Conservation (phyloP, 1,140 invertebrate species). For the Calliphora vicina region DNA sequence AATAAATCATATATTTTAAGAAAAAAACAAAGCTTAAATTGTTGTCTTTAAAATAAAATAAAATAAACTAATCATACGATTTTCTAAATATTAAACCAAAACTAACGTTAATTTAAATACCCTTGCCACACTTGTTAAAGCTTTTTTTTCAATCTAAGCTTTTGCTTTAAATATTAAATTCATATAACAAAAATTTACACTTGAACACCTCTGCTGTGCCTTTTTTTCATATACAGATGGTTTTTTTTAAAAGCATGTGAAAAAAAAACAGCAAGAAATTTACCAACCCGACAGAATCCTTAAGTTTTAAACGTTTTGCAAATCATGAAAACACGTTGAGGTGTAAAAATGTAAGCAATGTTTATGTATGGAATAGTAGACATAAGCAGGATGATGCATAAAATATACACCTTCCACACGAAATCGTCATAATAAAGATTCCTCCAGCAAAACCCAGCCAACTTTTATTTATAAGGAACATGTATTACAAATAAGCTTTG, state of each 20-base stretch:
- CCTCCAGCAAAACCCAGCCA: background rate
- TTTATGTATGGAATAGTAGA: constrained; percentile 11
- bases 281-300: background rate
- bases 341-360: constrained; percentile 4
- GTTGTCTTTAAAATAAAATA: no score
- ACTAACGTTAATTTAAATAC: no score
- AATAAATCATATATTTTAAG: no score
- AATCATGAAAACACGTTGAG: background rate
- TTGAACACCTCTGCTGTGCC: constrained; percentile 5
- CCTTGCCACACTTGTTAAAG: no score
- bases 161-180: no score
- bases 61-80: no score
- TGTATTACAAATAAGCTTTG: no score
- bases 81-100: no score
- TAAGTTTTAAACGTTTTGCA: background rate
- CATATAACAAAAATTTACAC: constrained; percentile 23
- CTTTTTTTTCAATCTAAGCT: no score
- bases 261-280: background rate
- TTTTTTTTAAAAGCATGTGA: constrained; percentile 28
- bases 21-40: no score
- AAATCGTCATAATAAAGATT: background rate
- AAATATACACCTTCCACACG: background rate
- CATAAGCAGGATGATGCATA: background rate
- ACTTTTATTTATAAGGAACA: background rate
- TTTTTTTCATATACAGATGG: no score